Evolutionary conservation across 2,888 invertebrate species (phyloP).

Genomic region (Drosophila mimica): DNA sequence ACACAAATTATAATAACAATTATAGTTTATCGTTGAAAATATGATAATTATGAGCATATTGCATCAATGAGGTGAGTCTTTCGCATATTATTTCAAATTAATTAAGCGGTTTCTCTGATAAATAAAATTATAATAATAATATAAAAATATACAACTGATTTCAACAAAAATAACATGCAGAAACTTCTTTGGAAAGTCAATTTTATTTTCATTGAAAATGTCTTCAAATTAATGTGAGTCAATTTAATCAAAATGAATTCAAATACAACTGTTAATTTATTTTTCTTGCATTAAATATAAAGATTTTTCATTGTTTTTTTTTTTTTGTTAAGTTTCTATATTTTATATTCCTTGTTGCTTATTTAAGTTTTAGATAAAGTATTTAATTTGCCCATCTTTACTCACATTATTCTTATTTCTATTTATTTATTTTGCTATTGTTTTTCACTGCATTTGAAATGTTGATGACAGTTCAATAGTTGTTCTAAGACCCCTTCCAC

Average conservation of each 20-base stretch:
- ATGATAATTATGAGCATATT: constrained; percentile 2
- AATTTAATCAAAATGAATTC: background rate
- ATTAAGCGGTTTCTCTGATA: background rate
- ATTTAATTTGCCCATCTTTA: background rate
- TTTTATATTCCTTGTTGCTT: no score
- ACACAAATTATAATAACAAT: constrained; percentile 11
- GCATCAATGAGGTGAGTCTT: constrained; percentile 34
- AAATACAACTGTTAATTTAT: background rate
- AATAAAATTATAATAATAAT: background rate
- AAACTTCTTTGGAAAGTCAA: background rate
- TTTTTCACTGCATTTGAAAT: background rate
- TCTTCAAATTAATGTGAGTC: background rate
- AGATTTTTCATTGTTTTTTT: no score
- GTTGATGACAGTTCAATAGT: constrained; percentile 2
- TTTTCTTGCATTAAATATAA: background rate
- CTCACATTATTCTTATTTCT: background rate
- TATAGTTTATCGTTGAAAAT: background rate
- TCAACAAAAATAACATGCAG: background rate
- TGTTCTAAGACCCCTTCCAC: background rate
- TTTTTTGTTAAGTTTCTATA: no score
- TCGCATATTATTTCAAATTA: background rate
- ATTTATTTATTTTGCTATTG: background rate
- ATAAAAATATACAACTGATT: background rate
- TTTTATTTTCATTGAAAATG: background rate
- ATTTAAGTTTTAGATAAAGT: background rate